Percentiles rank a stretch among this genome's conserved stretches.
Evolutionary conservation across 2,888 invertebrate species (phyloP).

Genomic region (Microctonus aethiopoides): DNA sequence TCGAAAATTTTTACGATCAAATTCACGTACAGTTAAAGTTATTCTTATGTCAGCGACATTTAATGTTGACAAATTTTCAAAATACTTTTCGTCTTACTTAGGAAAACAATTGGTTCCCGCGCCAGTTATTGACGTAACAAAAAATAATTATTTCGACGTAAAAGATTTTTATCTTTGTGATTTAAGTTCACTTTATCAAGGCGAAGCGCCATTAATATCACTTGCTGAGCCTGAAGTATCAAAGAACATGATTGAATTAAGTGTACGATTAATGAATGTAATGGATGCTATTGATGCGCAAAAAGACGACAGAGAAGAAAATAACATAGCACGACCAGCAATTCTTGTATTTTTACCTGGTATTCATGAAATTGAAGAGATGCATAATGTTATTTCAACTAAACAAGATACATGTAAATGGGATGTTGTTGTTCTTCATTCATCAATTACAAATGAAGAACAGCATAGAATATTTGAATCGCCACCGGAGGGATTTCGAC

Average conservation of each 20-base stretch:
- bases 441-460: slow-evolving; percentile 82
- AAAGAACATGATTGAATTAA: slow-evolving; percentile 71
- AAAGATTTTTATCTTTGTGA: slow-evolving; percentile 75
- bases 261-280: slow-evolving; percentile 70
- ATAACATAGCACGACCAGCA: slow-evolving; percentile 69
- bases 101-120: slow-evolving; percentile 65
- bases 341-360: slow-evolving; percentile 93
- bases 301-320: background rate
- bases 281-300: slow-evolving; percentile 73
- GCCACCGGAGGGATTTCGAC: slow-evolving; percentile 76
- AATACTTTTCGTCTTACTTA: slow-evolving; percentile 73
- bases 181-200: slow-evolving; percentile 48
- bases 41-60: slow-evolving; percentile 97
- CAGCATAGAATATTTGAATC: slow-evolving; percentile 75
- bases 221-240: slow-evolving; percentile 74
- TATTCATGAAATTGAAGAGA: slow-evolving; percentile 83
- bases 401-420: slow-evolving; percentile 62
- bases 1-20: slow-evolving; percentile 78
- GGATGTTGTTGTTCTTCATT: slow-evolving; percentile 77
- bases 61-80: slow-evolving; percentile 77
- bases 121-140: slow-evolving; percentile 71
- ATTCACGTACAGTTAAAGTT: slow-evolving; percentile 75
- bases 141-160: slow-evolving; percentile 70
- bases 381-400: slow-evolving; percentile 68
- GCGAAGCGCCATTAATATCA: slow-evolving; percentile 69